Conservation (phyloP, 2,888 invertebrate species). For the Erebia aethiops region DNA sequence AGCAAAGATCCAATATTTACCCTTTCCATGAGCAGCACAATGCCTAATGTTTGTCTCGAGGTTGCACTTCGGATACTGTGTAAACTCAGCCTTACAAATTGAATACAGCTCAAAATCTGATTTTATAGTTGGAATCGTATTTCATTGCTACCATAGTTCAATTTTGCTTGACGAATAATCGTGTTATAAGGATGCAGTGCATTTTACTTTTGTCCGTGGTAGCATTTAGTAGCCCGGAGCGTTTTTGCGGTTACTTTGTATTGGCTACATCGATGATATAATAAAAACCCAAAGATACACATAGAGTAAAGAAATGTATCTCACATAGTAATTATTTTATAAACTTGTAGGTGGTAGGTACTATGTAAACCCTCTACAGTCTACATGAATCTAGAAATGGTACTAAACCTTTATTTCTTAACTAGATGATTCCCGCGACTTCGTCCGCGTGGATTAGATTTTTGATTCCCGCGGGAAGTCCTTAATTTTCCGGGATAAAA, state of each 20-base stretch:
- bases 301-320: not conserved
- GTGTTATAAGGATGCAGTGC: slow-evolving; percentile 64
- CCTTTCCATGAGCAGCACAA: slow-evolving; percentile 76
- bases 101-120: slow-evolving; percentile 45
- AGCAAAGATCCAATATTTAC: slow-evolving; percentile 78
- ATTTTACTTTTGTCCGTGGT: slow-evolving; percentile 74
- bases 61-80: slow-evolving; percentile 81
- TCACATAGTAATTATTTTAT: not conserved
- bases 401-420: too few species aligned
- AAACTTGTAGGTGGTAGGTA: not conserved
- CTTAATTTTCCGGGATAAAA: too few species aligned
- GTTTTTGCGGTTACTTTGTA: slow-evolving; percentile 71
- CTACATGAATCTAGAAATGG: too few species aligned
- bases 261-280: slow-evolving; percentile 38
- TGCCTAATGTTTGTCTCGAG: slow-evolving; percentile 76
- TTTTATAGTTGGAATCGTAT: slow-evolving; percentile 47
- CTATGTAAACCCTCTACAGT: not conserved
- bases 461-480: too few species aligned
- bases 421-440: too few species aligned
- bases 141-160: slow-evolving; percentile 44
- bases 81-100: slow-evolving; percentile 76
- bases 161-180: slow-evolving; percentile 42
- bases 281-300: not conserved
- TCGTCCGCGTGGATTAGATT: too few species aligned
- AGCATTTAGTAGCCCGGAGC: slow-evolving; percentile 78